Evolutionary conservation across 1,140 invertebrate species (phyloP), one percentile per base, ranked within the genome.

Genomic region (Chrysomallon squamiferum): DNA sequence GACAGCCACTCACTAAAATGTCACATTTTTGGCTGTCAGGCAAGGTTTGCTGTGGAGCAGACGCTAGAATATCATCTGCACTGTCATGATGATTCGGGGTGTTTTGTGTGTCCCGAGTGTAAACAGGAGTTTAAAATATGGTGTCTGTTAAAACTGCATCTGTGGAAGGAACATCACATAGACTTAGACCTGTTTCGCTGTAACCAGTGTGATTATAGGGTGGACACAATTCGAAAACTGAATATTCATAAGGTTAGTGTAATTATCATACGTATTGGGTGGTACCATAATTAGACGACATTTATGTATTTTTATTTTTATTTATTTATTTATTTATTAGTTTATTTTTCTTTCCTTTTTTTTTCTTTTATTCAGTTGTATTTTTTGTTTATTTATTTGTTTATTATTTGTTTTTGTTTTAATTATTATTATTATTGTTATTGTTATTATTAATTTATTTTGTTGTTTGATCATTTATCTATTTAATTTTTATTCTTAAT

Each of bases 121-220:
- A 73, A 79, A 1, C 68, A 91, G 87, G 79, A 86, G 82, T 82
- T 77, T 62, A 74, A 85, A 0, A 86, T 88, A 60, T 92, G 91
- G 91, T 81, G 87, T 13, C 80, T 87, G 5, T 88, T 91, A 66
- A 87, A 88, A 6, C 81, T 88, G 65, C 92, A 93, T 83, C 77
- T 92, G 62, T 92, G 90, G 90, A 89, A 89, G 71, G 81, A 83
- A 2, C 91, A 93, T 82, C 83, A 88, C 45, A 88, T 93, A n/a
- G 90, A 92, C 79, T 86, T 89, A 68, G 91, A 91, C 74, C 77
- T 92, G 15, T 85, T 90, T 50, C 84, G 87, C 11, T 92, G 91
- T 80, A 87, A 89, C 29, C 82, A 88, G 47, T 92, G 91, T 69
- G 73, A 77, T 50, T 87, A 83, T 68, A 83, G 77, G 64, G 80